phyloP scores from a whole-genome alignment of 2,888 invertebrate genomes.

The Zaprionus bogoriensis region DNA sequence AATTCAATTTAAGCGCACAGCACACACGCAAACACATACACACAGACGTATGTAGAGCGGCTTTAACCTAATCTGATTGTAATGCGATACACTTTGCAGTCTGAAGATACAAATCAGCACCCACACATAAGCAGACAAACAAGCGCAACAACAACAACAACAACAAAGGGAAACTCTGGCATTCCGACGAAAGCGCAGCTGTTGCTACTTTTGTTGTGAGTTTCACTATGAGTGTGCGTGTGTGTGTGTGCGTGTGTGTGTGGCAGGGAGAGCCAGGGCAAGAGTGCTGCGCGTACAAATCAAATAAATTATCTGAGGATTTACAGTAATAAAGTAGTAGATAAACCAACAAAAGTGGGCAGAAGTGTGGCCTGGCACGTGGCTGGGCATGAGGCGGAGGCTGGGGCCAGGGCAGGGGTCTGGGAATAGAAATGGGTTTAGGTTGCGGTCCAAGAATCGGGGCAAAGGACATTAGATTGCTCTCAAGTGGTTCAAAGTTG shows the following conservation, averaged over 20 bases:
- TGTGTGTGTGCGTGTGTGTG: too few relatives aligned
- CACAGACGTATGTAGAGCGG: conserved; percentile 35
- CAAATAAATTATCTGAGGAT: conserved; percentile 75
- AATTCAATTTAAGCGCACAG: conserved; percentile 63
- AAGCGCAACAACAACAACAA: neutral
- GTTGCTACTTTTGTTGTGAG: conserved; percentile 57
- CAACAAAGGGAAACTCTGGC: conserved; percentile 38
- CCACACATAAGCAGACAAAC: conserved; percentile 45
- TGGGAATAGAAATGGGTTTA: too few relatives aligned
- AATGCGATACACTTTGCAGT: conserved; percentile 75
- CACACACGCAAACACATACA: conserved; percentile 4
- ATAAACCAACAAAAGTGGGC: conserved; percentile 66
- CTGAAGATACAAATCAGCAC: conserved; percentile 73
- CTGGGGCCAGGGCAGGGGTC: neutral
- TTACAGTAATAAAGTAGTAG: conserved; percentile 75
- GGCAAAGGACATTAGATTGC: neutral
- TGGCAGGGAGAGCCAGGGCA: conserved; percentile 7
- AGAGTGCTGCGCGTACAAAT: conserved; percentile 63
- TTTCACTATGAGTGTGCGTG: too few relatives aligned
- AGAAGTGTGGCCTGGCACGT: conserved; percentile 49
- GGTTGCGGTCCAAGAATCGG: too few relatives aligned
- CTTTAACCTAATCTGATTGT: conserved; percentile 74
- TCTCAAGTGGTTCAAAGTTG: neutral
- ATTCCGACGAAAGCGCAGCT: conserved; percentile 55
- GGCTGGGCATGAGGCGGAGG: conserved; percentile 27